phyloP scores from a whole-genome alignment of 2,113 vertebrate genomes.

The Penelope pileata region DNA sequence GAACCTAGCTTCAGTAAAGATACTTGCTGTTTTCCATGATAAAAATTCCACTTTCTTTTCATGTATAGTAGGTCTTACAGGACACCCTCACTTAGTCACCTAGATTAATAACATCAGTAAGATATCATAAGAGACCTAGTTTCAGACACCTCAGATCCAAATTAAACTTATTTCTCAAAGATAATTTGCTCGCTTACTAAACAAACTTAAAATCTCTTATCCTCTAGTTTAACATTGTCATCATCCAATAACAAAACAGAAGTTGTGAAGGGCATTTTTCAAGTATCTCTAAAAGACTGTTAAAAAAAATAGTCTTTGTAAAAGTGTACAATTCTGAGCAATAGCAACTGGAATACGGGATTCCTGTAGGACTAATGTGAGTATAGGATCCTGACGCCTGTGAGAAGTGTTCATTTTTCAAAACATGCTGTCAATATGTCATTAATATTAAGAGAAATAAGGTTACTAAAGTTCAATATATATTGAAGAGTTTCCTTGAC shows the following conservation, averaged over 20 bases:
- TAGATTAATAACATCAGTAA: neutral
- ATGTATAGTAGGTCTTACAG: neutral
- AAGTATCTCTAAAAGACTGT: neutral
- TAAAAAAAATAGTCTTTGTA: neutral
- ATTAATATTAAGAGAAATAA: conserved; percentile 85
- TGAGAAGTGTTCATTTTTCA: conserved; percentile 55
- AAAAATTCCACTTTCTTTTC: neutral
- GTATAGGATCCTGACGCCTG: conserved; percentile 43
- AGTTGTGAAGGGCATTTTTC: neutral
- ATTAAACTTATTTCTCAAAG: neutral
- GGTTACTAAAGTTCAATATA: conserved; percentile 79
- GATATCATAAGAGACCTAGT: neutral
- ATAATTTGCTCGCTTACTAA: neutral
- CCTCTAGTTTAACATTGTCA: neutral
- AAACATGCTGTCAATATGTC: conserved; percentile 77
- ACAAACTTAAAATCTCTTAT: neutral
- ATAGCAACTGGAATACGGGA: neutral
- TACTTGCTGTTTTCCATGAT: neutral
- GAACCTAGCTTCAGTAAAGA: neutral
- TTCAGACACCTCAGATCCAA: neutral
- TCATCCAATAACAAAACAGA: neutral
- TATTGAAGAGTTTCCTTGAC: conserved; percentile 79
- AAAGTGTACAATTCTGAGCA: neutral
- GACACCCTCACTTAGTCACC: neutral
- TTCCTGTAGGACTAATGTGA: conserved; percentile 31